Conservation (phyloP, 2,113 vertebrate species). For the Apteryx owenii region DNA sequence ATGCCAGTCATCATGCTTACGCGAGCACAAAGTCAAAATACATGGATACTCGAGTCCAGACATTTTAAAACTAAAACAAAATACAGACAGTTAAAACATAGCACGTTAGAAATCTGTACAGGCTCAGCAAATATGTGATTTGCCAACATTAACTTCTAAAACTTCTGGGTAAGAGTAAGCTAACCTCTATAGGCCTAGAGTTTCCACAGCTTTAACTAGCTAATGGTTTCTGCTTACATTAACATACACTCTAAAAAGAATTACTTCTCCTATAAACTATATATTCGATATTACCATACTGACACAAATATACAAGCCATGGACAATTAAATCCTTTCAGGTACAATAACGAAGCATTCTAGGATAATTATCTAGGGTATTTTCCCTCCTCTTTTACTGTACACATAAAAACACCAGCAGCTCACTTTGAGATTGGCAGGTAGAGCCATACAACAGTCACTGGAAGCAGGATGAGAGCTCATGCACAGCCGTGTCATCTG, state of each 20-base stretch:
- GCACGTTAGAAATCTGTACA: neutral
- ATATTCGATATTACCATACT: neutral
- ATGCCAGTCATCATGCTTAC: neutral
- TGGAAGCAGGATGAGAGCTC: neutral
- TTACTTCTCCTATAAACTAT: neutral
- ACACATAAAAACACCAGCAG: neutral
- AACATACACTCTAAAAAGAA: neutral
- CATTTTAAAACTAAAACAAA: conserved; percentile 25
- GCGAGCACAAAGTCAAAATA: neutral
- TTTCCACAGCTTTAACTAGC: neutral
- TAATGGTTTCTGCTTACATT: neutral
- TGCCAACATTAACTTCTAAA: conserved; percentile 3
- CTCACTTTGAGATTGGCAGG: neutral
- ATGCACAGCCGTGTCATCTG: neutral
- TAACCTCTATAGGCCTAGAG: neutral
- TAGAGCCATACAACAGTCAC: neutral
- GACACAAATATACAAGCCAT: neutral
- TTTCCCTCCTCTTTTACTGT: neutral
- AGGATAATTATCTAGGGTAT: neutral
- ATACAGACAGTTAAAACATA: neutral
- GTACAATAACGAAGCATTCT: neutral
- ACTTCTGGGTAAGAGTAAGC: conserved; percentile 7
- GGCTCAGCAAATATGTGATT: neutral
- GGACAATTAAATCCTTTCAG: conserved; percentile 5
- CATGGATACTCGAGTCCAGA: neutral